phyloP scores from a whole-genome alignment of 2,888 invertebrate species.

The Protula sp. region DNA sequence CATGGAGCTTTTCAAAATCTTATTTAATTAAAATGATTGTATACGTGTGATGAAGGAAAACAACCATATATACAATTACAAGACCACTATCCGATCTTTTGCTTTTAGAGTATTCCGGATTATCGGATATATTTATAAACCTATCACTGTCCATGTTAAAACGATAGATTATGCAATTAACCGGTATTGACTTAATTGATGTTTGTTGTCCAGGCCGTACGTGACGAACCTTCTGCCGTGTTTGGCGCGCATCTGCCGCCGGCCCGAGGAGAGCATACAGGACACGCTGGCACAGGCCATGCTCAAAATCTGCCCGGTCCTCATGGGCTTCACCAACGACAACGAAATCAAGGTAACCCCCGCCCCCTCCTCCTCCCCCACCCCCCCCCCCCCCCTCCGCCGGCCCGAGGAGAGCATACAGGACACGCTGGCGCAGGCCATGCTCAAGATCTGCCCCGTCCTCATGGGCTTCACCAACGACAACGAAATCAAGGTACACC shows the following conservation, averaged over 20 bases:
- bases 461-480: conserved; percentile 68
- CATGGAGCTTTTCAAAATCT: too few species aligned
- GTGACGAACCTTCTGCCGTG: conserved; percentile 71
- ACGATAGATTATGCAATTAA: too few species aligned
- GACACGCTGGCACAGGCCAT: conserved; percentile 65
- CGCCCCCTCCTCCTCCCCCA: background rate
- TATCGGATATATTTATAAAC: too few species aligned
- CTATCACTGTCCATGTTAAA: too few species aligned
- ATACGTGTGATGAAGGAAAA: too few species aligned
- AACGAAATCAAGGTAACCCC: conserved; percentile 67
- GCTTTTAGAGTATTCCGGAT: too few species aligned
- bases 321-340: conserved; percentile 68
- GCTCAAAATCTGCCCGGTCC: conserved; percentile 63
- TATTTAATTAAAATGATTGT: too few species aligned
- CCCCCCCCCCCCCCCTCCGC: conserved; percentile 66
- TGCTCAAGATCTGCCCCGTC: conserved; percentile 64
- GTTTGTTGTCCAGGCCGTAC: conserved; percentile 60
- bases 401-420: conserved; percentile 69
- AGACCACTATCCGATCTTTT: too few species aligned
- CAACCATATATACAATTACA: too few species aligned
- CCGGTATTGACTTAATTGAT: background rate
- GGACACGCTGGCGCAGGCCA: conserved; percentile 64
- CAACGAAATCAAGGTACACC: conserved; percentile 66
- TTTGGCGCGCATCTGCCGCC: conserved; percentile 65
- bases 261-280: conserved; percentile 68